Conservation (phyloP, 2,888 invertebrate species). For the Epinotia demarniana region DNA sequence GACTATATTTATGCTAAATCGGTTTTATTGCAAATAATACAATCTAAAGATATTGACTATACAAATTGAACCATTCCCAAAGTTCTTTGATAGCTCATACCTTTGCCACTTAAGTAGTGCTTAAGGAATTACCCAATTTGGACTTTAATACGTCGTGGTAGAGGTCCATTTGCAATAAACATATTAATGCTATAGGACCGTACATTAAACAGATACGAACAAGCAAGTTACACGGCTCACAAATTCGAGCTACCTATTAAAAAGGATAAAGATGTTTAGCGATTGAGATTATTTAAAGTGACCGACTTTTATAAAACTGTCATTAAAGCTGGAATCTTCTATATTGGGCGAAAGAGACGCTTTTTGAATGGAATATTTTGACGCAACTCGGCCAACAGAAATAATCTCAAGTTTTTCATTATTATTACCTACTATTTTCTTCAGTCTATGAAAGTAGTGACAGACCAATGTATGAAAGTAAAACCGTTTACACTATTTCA, state of each 20-base stretch:
- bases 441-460: slow-evolving; percentile 4
- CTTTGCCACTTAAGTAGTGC: slow-evolving; percentile 3
- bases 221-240: not conserved
- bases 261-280: not conserved
- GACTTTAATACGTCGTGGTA: not conserved
- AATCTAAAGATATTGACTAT: slow-evolving; percentile 25
- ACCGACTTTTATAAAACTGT: no score
- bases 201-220: slow-evolving; percentile 14
- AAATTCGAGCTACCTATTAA: not conserved
- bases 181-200: not conserved
- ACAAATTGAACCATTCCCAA: slow-evolving; percentile 18
- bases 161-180: slow-evolving; percentile 13
- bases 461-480: slow-evolving; percentile 16
- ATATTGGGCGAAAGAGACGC: no score
- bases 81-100: not conserved
- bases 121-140: slow-evolving; percentile 4
- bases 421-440: not conserved
- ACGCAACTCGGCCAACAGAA: no score
- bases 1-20: slow-evolving; percentile 30
- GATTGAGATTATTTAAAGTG: not conserved
- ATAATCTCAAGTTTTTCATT: no score
- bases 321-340: no score
- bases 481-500: slow-evolving; percentile 36
- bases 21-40: slow-evolving; percentile 36
- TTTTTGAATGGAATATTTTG: no score